Evolutionary conservation across 2,113 vertebrate genomes (phyloP).

Genomic region (Pholis gunnellus): DNA sequence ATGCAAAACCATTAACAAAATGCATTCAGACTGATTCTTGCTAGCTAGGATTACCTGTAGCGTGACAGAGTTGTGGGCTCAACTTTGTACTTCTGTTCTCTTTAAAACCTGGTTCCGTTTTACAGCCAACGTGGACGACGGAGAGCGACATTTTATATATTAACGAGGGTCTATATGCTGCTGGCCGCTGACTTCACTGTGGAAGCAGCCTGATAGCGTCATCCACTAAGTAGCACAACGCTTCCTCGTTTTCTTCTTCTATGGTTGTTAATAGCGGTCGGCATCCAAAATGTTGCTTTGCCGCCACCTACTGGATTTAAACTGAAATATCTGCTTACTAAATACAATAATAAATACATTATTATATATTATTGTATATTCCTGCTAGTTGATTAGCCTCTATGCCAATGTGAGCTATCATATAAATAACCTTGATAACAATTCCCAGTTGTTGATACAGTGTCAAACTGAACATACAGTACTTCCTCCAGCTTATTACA

Average conservation of each 20-base stretch:
- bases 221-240: background rate
- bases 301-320: background rate
- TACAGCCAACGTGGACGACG: background rate
- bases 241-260: background rate
- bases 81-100: background rate
- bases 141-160: background rate
- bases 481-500: background rate
- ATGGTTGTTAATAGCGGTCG: background rate
- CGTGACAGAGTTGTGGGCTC: background rate
- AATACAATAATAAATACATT: background rate
- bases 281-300: background rate
- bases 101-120: too few species aligned
- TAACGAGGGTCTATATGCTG: rapidly evolving
- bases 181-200: background rate
- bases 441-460: background rate
- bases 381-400: background rate
- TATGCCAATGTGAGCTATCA: background rate
- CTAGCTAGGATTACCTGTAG: background rate
- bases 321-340: background rate
- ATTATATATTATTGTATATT: background rate
- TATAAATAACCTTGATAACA: background rate
- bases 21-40: background rate
- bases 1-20: background rate
- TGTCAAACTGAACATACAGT: background rate
- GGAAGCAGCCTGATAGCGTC: background rate